Evolutionary conservation across 2,797 vertebrate genomes (phyloP), one percentile per base, ranked within the genome.

Genomic region (Rhyacichthys aspro): DNA sequence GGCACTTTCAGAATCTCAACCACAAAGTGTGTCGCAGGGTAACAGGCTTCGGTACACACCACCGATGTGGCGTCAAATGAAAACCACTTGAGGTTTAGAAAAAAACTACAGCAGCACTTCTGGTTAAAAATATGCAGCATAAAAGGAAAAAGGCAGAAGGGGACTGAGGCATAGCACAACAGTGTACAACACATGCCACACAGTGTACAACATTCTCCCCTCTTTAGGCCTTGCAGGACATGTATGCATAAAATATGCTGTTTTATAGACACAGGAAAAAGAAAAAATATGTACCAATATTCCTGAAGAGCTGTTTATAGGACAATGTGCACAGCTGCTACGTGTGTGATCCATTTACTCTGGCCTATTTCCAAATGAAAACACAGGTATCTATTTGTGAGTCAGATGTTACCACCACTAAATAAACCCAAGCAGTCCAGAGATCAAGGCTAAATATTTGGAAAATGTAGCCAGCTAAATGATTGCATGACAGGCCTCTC

Each of bases 331-430:
- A 2, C 77, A 71, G 65, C 54, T 70, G 54, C 47, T 38, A 55
- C 76, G 57, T 63, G 63, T 81, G 70, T 34, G 8, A 74, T 67
- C 67, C 59, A 36, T 64, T 59, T 1, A 28, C 7, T 2, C 2
- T 6, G 3, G 10, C n/a, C 32, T 49, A 46, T 71, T 82, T 82
- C 63, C 61, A 66, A 54, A 55, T 59, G 69, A 64, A 78, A 77
- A 80, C 7, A 52, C 47, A 1, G 10, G 11, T 47, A 9, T 11
- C 18, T 44, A n/a, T n/a, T 8, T 15, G 19, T 23, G 44, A 23
- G 44, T 46, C 7, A 28, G 7, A 33, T 33, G 28, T 33, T 34
- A 49, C 32, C 2, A 14, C 12, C 33, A 16, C 15, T 8, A 15
- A 47, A 11, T 47, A 28, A 28, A 28, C 23, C 23, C 23, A 28